phyloP scores from a whole-genome alignment of 2,113 vertebrate species.

The Tetrax tetrax region DNA sequence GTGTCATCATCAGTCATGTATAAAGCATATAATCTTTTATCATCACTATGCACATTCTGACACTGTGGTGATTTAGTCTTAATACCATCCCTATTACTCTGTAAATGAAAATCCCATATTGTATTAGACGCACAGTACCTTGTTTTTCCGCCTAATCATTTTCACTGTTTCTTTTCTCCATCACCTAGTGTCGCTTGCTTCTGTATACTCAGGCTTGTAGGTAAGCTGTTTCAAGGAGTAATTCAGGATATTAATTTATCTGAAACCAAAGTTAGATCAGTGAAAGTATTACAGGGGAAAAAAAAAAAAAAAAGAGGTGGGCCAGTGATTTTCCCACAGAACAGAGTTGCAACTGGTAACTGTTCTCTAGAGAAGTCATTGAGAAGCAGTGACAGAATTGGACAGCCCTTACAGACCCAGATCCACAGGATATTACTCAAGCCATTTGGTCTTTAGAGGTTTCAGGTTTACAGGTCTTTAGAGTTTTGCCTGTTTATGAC shows the following conservation, averaged over 20 bases:
- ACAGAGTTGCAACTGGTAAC: background rate
- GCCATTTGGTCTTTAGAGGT: background rate
- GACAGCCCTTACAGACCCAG: background rate
- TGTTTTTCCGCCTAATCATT: constrained; percentile 8
- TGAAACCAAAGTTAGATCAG: background rate
- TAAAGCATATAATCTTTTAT: constrained; percentile 62
- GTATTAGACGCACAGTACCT: background rate
- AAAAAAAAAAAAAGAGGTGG: background rate
- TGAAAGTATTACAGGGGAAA: background rate
- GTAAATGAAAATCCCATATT: constrained; percentile 17
- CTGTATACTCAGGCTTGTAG: background rate
- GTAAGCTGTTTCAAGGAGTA: background rate
- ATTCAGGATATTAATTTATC: background rate
- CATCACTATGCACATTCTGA: constrained; percentile 46
- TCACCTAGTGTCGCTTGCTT: background rate
- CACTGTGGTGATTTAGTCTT: constrained; percentile 39
- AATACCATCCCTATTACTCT: constrained; percentile 31
- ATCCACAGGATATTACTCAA: background rate
- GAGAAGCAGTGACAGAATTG: background rate
- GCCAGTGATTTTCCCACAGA: background rate
- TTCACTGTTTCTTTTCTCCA: background rate
- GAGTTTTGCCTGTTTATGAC: background rate
- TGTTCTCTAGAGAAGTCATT: background rate
- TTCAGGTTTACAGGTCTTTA: background rate
- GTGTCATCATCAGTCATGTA: constrained; percentile 51